Evolutionary conservation across 2,797 vertebrate species (phyloP).

Genomic region (Melanotaenia maccullochi): DNA sequence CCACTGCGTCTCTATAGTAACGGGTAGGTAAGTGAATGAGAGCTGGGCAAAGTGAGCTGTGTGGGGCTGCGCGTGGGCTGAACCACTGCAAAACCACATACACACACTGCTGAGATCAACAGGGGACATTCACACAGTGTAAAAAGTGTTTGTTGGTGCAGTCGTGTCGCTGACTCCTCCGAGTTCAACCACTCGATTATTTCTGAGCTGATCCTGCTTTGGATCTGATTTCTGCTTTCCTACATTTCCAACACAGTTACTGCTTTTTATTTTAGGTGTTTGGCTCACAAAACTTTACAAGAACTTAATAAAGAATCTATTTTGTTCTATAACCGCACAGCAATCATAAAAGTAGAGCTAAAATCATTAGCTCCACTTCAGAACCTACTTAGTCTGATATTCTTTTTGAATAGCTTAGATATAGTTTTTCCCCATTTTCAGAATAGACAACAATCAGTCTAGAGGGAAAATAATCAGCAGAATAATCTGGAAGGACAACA

Average conservation of each 20-base stretch:
- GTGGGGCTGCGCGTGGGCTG: slow-evolving; percentile 62
- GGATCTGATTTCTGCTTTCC: not conserved
- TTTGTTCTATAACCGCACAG: not conserved
- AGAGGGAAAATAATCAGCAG: not conserved
- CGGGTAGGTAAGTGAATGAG: slow-evolving; percentile 74
- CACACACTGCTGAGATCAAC: slow-evolving; percentile 35
- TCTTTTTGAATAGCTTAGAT: not conserved
- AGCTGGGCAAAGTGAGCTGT: slow-evolving; percentile 66
- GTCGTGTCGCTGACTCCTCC: slow-evolving; percentile 25
- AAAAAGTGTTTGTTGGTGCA: slow-evolving; percentile 19
- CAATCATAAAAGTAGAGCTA: not conserved
- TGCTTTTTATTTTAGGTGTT: not conserved
- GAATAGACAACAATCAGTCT: not conserved
- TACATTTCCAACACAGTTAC: not conserved
- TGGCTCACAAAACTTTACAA: not conserved
- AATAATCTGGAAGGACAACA: not conserved
- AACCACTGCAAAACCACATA: slow-evolving; percentile 52
- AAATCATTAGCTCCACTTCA: not conserved
- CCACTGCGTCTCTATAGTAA: slow-evolving; percentile 81
- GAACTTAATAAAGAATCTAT: not conserved
- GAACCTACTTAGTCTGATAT: not conserved
- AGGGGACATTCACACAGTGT: slow-evolving; percentile 15
- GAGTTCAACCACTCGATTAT: not conserved
- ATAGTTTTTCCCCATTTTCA: not conserved
- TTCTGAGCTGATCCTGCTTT: not conserved